Evolutionary conservation across 2,888 invertebrate species (phyloP).

Genomic region (Invenusta paracnida): DNA sequence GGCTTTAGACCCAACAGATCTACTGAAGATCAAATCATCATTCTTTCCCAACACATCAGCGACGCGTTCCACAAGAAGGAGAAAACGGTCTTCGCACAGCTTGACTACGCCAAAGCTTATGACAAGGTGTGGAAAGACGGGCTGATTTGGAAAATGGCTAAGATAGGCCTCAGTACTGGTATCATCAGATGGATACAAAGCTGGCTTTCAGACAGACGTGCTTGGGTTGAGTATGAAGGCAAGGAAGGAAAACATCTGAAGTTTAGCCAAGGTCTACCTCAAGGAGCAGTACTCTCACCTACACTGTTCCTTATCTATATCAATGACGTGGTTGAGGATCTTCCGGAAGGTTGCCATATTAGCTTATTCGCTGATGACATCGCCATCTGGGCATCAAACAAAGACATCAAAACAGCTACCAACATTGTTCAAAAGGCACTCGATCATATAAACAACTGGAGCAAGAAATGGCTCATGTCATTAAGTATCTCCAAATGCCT

Average conservation of each 20-base stretch:
- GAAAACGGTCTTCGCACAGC: not conserved
- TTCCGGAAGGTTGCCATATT: not conserved
- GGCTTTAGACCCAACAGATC: conserved; percentile 17
- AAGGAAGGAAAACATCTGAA: not conserved
- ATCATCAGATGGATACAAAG: conserved; percentile 6
- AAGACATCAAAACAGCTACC: not conserved
- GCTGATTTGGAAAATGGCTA: not conserved
- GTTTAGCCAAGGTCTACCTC: not conserved
- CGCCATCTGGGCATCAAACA: conserved; percentile 1
- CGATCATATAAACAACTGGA: not conserved
- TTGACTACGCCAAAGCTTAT: not conserved
- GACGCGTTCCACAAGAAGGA: not conserved
- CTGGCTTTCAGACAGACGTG: not conserved
- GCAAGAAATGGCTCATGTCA: conserved; percentile 16
- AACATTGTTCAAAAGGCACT: not conserved
- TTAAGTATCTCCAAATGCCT: not conserved
- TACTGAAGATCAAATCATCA: not conserved
- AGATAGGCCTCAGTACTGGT: not conserved
- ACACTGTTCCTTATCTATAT: not conserved
- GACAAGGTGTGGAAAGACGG: not conserved
- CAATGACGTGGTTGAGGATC: not conserved
- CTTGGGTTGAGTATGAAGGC: not conserved
- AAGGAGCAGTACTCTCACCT: not conserved
- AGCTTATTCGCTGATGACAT: conserved; percentile 17
- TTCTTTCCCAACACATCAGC: not conserved